Evolutionary conservation across 2,113 vertebrate genomes (phyloP).

Genomic region (Ovis canadensis): DNA sequence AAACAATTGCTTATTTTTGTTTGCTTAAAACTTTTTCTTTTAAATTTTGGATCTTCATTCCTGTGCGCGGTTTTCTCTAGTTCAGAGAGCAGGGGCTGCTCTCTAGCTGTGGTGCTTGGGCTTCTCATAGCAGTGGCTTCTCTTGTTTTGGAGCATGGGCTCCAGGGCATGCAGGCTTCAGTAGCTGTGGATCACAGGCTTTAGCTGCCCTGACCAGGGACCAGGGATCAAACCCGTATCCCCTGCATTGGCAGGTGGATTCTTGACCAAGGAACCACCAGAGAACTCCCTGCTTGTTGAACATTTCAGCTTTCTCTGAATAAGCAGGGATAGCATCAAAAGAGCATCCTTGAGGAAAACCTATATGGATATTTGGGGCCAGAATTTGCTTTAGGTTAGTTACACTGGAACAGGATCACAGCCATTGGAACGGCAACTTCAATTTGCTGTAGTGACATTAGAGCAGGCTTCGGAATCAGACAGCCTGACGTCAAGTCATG

Average conservation of each 20-base stretch:
- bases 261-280: neutral
- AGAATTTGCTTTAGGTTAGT: neutral
- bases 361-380: neutral
- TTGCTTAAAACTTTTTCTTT: neutral
- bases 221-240: neutral
- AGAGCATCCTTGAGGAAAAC: neutral
- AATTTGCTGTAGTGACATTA: neutral
- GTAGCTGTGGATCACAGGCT: neutral
- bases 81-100: neutral
- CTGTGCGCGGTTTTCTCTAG: fast-evolving
- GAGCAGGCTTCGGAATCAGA: neutral
- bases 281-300: neutral
- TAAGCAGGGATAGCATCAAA: neutral
- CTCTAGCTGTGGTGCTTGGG: neutral
- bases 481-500: neutral
- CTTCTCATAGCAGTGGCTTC: neutral
- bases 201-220: neutral
- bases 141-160: neutral
- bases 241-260: neutral
- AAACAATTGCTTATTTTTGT: neutral
- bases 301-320: neutral
- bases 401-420: neutral
- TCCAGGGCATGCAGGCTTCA: neutral
- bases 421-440: neutral
- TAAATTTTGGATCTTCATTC: neutral